These are phyloP conservation scores for Karalla daura DNA, from an alignment of 2,797 vertebrate genomes.

Conservation along the genomic window DNA sequence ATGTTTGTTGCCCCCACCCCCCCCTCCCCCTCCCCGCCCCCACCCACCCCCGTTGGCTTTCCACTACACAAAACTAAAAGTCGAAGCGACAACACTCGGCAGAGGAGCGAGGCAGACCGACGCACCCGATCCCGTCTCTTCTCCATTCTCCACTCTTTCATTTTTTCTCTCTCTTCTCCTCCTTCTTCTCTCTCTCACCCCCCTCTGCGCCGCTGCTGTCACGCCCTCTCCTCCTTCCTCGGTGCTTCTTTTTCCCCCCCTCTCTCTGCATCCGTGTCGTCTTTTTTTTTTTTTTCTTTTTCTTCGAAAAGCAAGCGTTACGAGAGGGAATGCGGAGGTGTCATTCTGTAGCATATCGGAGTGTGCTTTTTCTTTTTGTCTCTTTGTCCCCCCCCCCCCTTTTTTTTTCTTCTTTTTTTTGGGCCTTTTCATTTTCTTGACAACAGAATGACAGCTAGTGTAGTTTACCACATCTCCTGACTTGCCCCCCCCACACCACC, in stretches of 20 bases:
- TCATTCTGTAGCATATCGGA: slow-evolving; percentile 66
- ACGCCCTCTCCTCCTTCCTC: slow-evolving; percentile 38
- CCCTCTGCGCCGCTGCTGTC: slow-evolving; percentile 58
- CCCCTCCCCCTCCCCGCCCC: too few species aligned
- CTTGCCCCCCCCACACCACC: too few species aligned
- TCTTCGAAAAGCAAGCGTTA: slow-evolving; percentile 69
- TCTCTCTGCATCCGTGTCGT: slow-evolving; percentile 63
- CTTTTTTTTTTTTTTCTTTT: too few species aligned
- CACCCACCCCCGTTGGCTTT: slow-evolving; percentile 29
- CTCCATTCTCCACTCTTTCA: slow-evolving; percentile 16
- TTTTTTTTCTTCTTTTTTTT: too few species aligned
- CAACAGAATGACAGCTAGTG: slow-evolving; percentile 68
- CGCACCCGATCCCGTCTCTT: slow-evolving; percentile 41
- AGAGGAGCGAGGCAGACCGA: slow-evolving; percentile 46
- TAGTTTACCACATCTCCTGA: slow-evolving; percentile 50
- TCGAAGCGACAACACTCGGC: slow-evolving; percentile 51
- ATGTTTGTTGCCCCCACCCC: too few species aligned
- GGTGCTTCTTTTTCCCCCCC: slow-evolving; percentile 25
- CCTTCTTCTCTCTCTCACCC: slow-evolving; percentile 15
- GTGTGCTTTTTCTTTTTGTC: slow-evolving; percentile 40
- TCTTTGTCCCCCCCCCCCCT: slow-evolving; percentile 29
- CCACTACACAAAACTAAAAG: slow-evolving; percentile 24
- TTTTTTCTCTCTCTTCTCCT: slow-evolving; percentile 16
- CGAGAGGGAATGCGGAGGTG: slow-evolving; percentile 30
- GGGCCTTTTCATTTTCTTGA: slow-evolving; percentile 37